Evolutionary conservation across 2,888 invertebrate genomes (phyloP).

Genomic region (Nebria salina): DNA sequence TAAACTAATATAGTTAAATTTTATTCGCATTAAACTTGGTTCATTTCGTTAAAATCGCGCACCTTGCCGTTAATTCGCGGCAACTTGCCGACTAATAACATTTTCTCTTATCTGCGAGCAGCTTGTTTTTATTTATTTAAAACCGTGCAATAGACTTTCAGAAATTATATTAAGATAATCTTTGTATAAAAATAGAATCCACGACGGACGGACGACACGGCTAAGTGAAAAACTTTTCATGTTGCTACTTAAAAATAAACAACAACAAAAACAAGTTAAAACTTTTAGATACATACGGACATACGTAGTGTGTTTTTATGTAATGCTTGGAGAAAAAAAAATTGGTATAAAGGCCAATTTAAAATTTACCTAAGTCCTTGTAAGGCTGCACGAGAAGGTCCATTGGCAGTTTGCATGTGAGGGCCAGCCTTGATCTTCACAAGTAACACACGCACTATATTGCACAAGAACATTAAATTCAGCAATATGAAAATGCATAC

Average conservation of each 20-base stretch:
- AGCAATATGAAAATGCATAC: constrained; percentile 83
- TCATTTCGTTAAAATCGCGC: background rate
- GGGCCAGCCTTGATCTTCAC: constrained; percentile 82
- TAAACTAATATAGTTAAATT: constrained; percentile 1
- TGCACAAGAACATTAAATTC: constrained; percentile 86
- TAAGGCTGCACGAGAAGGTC: constrained; percentile 76
- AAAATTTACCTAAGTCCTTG: constrained; percentile 74
- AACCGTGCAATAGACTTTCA: background rate
- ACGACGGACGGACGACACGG: background rate
- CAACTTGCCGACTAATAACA: background rate
- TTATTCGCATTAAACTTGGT: background rate
- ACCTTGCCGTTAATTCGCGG: background rate
- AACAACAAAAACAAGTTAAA: background rate
- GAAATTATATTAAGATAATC: background rate
- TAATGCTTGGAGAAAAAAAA: too few relatives aligned
- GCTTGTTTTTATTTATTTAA: background rate
- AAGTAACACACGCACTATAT: constrained; percentile 88
- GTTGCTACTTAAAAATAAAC: background rate
- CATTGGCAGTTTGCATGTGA: constrained; percentile 65
- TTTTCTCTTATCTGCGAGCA: background rate
- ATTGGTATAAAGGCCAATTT: too few relatives aligned
- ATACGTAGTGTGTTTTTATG: background rate
- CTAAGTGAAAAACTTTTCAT: background rate
- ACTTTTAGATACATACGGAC: background rate
- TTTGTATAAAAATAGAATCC: background rate